Percentiles rank a stretch among this genome's conserved stretches.
These are phyloP conservation scores for Dichetophora obliterata DNA, from an alignment of 2,888 invertebrate genomes.

Conservation along the genomic window DNA sequence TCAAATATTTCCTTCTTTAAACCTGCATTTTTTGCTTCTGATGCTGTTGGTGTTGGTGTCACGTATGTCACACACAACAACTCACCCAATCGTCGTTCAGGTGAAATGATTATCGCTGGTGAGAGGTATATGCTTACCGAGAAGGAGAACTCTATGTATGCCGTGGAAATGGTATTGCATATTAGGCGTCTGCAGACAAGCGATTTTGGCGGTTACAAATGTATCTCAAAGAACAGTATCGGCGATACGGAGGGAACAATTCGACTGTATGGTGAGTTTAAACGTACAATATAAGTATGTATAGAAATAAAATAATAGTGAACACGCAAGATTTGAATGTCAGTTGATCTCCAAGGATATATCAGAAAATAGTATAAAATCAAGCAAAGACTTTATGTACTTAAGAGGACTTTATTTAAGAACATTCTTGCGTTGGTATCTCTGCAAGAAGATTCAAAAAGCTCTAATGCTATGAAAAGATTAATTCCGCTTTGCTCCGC, in stretches of 20 bases:
- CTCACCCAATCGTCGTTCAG: constrained; percentile 70
- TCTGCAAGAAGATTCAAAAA: no score
- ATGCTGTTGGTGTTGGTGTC: constrained; percentile 35
- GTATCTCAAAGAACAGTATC: constrained; percentile 92
- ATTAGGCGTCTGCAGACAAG: constrained; percentile 81
- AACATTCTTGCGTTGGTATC: no score
- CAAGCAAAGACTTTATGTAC: no score
- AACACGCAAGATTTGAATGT: no score
- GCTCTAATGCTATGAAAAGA: no score
- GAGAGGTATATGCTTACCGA: constrained; percentile 88
- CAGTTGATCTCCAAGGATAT: no score
- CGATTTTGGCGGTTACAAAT: constrained; percentile 89
- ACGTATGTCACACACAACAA: constrained; percentile 23
- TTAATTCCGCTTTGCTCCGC: no score
- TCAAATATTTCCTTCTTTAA: not conserved
- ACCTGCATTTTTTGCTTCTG: constrained; percentile 34
- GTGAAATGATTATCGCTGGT: constrained; percentile 92
- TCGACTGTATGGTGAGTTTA: constrained; percentile 84
- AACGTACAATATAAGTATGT: no score
- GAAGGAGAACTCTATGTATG: constrained; percentile 84
- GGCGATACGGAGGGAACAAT: constrained; percentile 92
- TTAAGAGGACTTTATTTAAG: no score
- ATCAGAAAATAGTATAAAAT: no score
- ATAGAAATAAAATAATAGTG: not conserved
- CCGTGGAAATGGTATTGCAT: constrained; percentile 85